Evolutionary conservation across 2,113 vertebrate genomes (phyloP).

Genomic region (Condylura cristata): DNA sequence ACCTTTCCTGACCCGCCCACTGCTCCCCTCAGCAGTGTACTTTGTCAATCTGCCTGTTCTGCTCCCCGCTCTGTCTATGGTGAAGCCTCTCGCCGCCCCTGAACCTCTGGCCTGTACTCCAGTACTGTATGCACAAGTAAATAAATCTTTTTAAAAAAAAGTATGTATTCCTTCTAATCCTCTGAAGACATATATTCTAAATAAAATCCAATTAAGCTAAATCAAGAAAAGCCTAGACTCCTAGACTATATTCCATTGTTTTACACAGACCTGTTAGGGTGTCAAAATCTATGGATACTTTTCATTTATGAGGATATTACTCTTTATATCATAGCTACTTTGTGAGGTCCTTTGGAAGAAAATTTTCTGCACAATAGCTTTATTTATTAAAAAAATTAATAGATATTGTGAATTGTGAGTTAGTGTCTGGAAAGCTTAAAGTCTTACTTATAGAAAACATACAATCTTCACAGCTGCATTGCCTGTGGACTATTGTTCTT

Average conservation of each 20-base stretch:
- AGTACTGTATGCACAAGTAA: too few relatives aligned
- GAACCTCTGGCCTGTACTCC: too few relatives aligned
- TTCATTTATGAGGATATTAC: not conserved
- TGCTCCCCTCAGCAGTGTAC: too few relatives aligned
- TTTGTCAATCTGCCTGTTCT: too few relatives aligned
- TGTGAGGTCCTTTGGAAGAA: not conserved
- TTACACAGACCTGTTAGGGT: not conserved
- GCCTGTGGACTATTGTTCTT: not conserved
- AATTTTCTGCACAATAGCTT: not conserved
- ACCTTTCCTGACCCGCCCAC: too few relatives aligned
- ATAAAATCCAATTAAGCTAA: not conserved
- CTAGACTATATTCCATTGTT: not conserved
- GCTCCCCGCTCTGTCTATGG: too few relatives aligned
- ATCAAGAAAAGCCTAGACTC: not conserved
- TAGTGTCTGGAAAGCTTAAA: not conserved
- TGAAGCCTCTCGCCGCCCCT: too few relatives aligned
- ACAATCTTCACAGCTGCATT: rapidly evolving
- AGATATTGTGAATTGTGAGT: not conserved
- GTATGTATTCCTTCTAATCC: not conserved
- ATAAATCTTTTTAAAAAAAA: too few relatives aligned
- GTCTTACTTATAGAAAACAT: not conserved
- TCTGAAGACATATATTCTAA: not conserved
- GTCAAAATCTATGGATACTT: not conserved
- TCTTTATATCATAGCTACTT: not conserved
- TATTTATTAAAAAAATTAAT: not conserved